These are phyloP conservation scores for Hippasteria phrygiana DNA, from an alignment of 53 echinoderm and acorn worm genomes.

Conservation along the genomic window DNA sequence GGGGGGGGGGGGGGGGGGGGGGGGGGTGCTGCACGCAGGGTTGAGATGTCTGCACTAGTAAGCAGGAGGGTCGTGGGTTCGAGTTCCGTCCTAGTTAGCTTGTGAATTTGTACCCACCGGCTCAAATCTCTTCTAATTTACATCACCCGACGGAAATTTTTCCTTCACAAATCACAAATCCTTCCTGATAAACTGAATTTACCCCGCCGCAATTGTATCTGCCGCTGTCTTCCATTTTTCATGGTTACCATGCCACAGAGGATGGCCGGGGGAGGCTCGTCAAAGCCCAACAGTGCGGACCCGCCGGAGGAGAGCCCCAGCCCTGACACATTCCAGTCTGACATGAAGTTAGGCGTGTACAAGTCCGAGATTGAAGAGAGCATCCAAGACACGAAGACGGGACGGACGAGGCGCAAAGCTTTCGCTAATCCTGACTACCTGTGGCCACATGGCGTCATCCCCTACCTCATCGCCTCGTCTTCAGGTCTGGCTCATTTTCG, in stretches of 20 bases:
- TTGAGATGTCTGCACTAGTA: too few relatives aligned
- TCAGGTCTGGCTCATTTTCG: conserved; percentile 45
- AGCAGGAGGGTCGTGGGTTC: too few relatives aligned
- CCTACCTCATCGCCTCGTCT: conserved; percentile 44
- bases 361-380: conserved; percentile 27
- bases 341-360: conserved; percentile 62
- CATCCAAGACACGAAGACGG: conserved; percentile 61
- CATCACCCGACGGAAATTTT: too few relatives aligned
- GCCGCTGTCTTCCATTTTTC: background rate
- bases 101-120: too few relatives aligned
- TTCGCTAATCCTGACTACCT: conserved; percentile 13
- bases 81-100: too few relatives aligned
- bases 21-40: too few relatives aligned
- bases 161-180: too few relatives aligned
- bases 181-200: too few relatives aligned
- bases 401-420: conserved; percentile 67
- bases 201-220: too few relatives aligned
- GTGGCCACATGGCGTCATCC: conserved; percentile 53
- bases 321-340: conserved; percentile 50
- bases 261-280: background rate
- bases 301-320: background rate
- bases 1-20: too few relatives aligned
- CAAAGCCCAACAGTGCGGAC: background rate
- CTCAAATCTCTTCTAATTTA: too few relatives aligned
- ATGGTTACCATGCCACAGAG: background rate